Base-by-base conservation (phyloP, 1,140 invertebrate species). In the Eubasilissa regina region DNA sequence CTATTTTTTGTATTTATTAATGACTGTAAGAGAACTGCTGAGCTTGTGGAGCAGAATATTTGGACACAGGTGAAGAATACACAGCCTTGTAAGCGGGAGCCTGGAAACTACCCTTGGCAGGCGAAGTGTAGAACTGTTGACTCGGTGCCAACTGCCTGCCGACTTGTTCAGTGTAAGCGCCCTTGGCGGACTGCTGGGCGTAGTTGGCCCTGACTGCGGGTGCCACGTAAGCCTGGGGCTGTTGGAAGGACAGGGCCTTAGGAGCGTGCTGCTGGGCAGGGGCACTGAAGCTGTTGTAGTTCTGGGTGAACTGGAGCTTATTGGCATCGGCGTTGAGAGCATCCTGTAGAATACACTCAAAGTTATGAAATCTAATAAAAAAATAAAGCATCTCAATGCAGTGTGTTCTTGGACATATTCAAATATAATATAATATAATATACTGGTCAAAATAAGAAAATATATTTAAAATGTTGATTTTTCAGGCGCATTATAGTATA, bases 171-270 rank as follows among this genome's bases (percentile, higher is more conserved):
- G 25, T 3, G 25, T 35, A 35, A 35, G 25, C 25, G 25, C 25
- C 25, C 25, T 35, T 35, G 25, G 25, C 25, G 1, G 25, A 35
- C 6, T 45, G 35, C 8, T 44, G 62, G n/a, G 13, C 35, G 12
- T 25, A 43, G 47, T 21, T 72, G 48, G 45, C 45, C 8, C 47
- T 11, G n/a, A 72, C 45, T 11, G 19, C 35, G 0, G 68, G 68
- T 10, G 68, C 68, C 4, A 72, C 68, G 47, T 72, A 72, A 8
- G 68, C 62, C 25, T 72, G 68, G 4, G 47, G 68, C 68, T 43
- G 68, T 1, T 53, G 47, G 8, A 51, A 17, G 9, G 19, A 72
- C 15, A 53, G n/a, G 7, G 13, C 17, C n/a, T 51, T 53, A 0
- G 48, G 68, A 44, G n/a, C 62, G 13, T 35, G 35, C 25, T 35